Conservation (phyloP, 2,888 invertebrate species). For the Coecobrya sp. region DNA sequence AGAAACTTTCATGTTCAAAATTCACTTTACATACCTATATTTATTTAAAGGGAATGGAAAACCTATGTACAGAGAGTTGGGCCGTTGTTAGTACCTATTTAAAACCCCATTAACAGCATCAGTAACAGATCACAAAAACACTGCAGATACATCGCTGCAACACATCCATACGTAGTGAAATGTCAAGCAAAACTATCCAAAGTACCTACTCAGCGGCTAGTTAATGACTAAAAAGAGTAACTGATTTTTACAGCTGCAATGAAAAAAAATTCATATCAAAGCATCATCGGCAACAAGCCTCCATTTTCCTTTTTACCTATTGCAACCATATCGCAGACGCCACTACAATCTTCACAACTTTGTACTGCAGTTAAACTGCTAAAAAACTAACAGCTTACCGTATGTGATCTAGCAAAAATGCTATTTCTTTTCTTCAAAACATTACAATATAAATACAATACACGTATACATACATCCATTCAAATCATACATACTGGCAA, state of each 20-base stretch:
- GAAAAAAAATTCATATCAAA: constrained; percentile 26
- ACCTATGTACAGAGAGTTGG: background rate
- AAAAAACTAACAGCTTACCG: constrained; percentile 27
- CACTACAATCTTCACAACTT: constrained; percentile 3
- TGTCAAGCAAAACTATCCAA: constrained; percentile 56
- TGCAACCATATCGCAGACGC: constrained; percentile 15
- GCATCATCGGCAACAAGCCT: constrained; percentile 5
- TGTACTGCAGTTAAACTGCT: background rate
- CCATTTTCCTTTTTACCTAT: constrained; percentile 15
- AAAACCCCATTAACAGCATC: background rate
- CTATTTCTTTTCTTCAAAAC: constrained; percentile 21
- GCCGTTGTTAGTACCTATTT: background rate
- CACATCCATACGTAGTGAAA: constrained; percentile 50
- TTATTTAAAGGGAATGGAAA: background rate
- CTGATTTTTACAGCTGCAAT: constrained; percentile 71
- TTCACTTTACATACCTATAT: background rate
- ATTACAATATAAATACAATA: constrained; percentile 50
- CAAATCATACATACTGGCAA: background rate
- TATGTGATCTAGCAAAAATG: constrained; percentile 54
- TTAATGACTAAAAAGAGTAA: constrained; percentile 75
- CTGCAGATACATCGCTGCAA: background rate
- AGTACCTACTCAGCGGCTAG: constrained; percentile 66
- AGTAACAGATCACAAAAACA: background rate
- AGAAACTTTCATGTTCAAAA: background rate
- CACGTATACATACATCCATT: background rate